A percentile compares a stretch with the other conserved stretches of the same genome.
These are phyloP conservation scores for Tupaia chinensis DNA, from an alignment of 2,113 vertebrate genomes.

Conservation along the genomic window DNA sequence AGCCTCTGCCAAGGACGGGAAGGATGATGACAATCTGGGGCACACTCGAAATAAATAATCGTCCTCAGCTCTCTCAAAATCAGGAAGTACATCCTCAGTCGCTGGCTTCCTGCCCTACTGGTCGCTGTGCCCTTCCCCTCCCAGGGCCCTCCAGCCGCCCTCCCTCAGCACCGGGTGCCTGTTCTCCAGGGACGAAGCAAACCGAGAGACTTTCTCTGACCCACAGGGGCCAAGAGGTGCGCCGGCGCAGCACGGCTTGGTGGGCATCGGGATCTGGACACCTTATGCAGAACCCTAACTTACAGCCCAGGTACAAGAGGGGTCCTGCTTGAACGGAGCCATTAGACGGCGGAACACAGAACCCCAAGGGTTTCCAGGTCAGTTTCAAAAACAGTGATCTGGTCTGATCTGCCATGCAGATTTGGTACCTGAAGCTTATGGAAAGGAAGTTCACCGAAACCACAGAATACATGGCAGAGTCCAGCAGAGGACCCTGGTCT, in stretches of 20 bases:
- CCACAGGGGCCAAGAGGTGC: neutral
- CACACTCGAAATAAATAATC: constrained; percentile 47
- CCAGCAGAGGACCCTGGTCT: neutral
- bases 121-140: neutral
- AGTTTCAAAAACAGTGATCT: neutral
- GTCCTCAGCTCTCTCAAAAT: constrained; percentile 31
- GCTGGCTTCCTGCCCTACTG: constrained; percentile 21
- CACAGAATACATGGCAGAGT: neutral
- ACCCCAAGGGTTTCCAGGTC: neutral
- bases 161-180: neutral
- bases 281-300: neutral
- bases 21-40: constrained; percentile 52
- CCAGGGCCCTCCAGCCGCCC: neutral
- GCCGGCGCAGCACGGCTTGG: neutral
- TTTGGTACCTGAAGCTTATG: neutral
- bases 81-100: neutral
- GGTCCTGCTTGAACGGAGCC: neutral
- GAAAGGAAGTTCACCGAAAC: neutral
- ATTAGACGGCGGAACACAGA: neutral
- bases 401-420: neutral
- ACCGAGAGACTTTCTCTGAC: neutral
- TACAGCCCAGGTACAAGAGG: neutral
- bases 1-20: constrained; percentile 46
- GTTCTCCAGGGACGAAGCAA: too few relatives aligned
- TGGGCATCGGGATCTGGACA: neutral